Evolutionary conservation across 2,797 vertebrate species (phyloP).

Genomic region (Vipera ursinii): DNA sequence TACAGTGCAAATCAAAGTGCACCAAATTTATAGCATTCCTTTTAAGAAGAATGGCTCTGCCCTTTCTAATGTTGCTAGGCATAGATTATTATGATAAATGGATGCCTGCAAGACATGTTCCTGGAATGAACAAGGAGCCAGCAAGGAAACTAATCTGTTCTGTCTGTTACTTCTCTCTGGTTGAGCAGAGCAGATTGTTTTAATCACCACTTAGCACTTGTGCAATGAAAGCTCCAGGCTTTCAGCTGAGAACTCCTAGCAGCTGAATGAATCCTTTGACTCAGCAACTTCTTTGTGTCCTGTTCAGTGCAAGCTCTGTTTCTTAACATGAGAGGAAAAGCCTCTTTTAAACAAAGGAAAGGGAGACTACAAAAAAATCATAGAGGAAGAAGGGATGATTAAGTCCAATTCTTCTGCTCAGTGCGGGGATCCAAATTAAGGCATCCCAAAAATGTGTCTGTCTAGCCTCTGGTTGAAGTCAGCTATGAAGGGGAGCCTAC

Average conservation of each 20-base stretch:
- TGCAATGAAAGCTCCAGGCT: not conserved
- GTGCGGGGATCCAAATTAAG: not conserved
- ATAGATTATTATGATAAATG: slow-evolving; percentile 12
- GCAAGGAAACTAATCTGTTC: rapidly evolving
- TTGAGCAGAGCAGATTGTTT: not conserved
- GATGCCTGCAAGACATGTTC: not conserved
- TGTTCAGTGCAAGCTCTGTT: slow-evolving; percentile 16
- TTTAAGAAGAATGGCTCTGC: slow-evolving; percentile 7
- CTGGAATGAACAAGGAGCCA: slow-evolving; percentile 11
- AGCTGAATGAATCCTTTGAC: slow-evolving; percentile 56
- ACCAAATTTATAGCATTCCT: not conserved
- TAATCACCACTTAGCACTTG: not conserved
- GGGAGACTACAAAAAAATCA: not conserved
- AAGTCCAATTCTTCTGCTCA: not conserved
- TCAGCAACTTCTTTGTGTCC: slow-evolving; percentile 57
- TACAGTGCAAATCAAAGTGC: not conserved
- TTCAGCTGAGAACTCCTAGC: not conserved
- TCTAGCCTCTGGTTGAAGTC: not conserved
- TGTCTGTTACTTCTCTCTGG: not conserved
- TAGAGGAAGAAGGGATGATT: not conserved
- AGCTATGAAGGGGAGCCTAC: not conserved
- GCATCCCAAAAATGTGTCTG: not conserved
- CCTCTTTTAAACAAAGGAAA: not conserved
- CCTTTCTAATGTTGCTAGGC: not conserved
- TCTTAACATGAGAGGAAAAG: not conserved